Evolutionary conservation across 2,113 vertebrate species (phyloP), one percentile per base, ranked within the genome.

Genomic region (Anguilla rostrata): DNA sequence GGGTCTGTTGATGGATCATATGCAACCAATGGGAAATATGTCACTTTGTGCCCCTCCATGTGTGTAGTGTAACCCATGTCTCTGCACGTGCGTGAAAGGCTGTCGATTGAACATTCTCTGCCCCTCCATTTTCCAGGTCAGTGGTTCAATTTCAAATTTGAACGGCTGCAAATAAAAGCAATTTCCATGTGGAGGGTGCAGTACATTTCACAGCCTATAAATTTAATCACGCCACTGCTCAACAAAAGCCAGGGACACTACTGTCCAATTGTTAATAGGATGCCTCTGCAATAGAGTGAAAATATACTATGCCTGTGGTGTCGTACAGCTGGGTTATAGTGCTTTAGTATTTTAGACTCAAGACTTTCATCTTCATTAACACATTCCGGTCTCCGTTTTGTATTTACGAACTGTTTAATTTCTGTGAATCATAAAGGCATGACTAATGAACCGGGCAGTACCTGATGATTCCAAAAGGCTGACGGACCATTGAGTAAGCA

Each of bases 101-200:
- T 29, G 39, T 53, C 57, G 85, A 82, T 79, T n/a, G 75, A 85
- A 78, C 18, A 11, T 56, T 79, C 39, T 66, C 79, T 81, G 79
- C 56, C 85, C 71, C 78, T 86, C 56, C 43, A 86, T 86, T 86
- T 86, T 86, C 78, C 81, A 86, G 56, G 56, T 82, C 78, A 82
- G 49, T 53, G 39, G 85, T 86, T 86, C 85, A 82, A 86, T 86
- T 86, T 81, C 85, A 66, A 39, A 53, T 81, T 16, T 60, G 85
- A 66, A 39, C 60, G 56, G 22, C 56, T 86, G 78, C 85, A 86
- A 66, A 86, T 81, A 82, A 63, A 81, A 81, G 78, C 80, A 86
- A 81, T 85, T 75, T 85, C 84, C 78, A 81, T 41, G 29, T 79
- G 78, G 29, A 41, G 34, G 56, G 26, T 40, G 85, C 53, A 63